Conservation (phyloP, 1,140 invertebrate species). For the Phocides pigmalion region DNA sequence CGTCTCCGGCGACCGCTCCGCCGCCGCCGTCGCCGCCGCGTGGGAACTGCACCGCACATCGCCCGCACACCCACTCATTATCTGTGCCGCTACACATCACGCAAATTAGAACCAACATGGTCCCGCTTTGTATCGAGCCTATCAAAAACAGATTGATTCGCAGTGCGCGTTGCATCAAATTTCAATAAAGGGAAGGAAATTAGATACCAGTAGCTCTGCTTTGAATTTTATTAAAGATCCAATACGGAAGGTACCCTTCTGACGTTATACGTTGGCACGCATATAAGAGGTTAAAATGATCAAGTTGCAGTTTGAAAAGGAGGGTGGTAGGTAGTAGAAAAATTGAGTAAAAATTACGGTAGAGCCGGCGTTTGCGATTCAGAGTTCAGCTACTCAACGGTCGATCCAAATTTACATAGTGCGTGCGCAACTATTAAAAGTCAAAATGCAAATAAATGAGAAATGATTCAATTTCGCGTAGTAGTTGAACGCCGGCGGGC, state of each 20-base stretch:
- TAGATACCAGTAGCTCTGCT: no score
- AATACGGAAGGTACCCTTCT: no score
- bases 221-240: no score
- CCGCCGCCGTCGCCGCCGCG: constrained; percentile 10
- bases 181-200: neutral
- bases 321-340: no score
- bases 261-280: no score
- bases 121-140: neutral
- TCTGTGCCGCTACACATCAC: constrained; percentile 11
- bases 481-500: constrained; percentile 1
- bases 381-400: neutral
- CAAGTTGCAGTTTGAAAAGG: no score
- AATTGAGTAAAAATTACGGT: no score
- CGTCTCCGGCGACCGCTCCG: constrained; percentile 34
- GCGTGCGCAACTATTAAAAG: constrained; percentile 13
- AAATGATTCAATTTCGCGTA: constrained; percentile 28
- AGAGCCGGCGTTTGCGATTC: no score
- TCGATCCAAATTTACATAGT: constrained; percentile 14
- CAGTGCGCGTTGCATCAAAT: no score
- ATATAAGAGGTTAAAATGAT: no score
- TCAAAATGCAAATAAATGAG: constrained; percentile 32
- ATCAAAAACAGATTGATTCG: neutral
- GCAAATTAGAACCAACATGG: constrained; percentile 3
- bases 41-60: constrained; percentile 5
- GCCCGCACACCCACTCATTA: constrained; percentile 12